These are phyloP conservation scores for Halictus rubicundus DNA, from an alignment of 1,140 invertebrate genomes.

Conservation along the genomic window DNA sequence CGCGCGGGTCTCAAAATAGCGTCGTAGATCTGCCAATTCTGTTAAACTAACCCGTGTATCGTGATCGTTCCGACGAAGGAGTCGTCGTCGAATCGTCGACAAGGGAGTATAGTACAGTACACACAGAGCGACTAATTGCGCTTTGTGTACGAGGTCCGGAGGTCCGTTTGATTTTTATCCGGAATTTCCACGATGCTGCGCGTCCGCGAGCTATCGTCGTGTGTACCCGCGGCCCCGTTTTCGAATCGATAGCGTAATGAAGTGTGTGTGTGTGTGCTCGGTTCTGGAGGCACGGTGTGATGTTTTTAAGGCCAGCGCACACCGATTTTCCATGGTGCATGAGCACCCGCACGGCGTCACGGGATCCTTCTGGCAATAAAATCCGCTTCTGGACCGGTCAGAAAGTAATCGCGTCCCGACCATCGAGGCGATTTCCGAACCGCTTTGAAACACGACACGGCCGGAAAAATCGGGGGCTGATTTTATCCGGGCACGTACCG, in stretches of 20 bases:
- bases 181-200: not conserved
- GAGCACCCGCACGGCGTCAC: constrained; percentile 14
- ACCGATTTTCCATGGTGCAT: constrained; percentile 35
- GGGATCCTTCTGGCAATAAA: constrained; percentile 31
- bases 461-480: no score
- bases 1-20: constrained; percentile 4
- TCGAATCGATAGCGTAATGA: constrained; percentile 37
- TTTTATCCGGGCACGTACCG: no score
- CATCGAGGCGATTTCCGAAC: not conserved
- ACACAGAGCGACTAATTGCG: not conserved
- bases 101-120: not conserved
- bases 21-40: not conserved
- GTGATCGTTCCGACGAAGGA: not conserved
- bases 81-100: not conserved
- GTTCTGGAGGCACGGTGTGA: constrained; percentile 8
- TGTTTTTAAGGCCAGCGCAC: constrained; percentile 43
- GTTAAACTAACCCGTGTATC: not conserved
- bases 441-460: not conserved
- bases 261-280: constrained; percentile 17
- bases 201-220: not conserved
- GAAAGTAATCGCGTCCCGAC: constrained; percentile 3
- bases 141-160: not conserved
- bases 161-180: not conserved
- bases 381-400: constrained; percentile 3
- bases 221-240: not conserved